phyloP scores from a whole-genome alignment of 2,888 invertebrate genomes.

The Drosophila histrio region DNA sequence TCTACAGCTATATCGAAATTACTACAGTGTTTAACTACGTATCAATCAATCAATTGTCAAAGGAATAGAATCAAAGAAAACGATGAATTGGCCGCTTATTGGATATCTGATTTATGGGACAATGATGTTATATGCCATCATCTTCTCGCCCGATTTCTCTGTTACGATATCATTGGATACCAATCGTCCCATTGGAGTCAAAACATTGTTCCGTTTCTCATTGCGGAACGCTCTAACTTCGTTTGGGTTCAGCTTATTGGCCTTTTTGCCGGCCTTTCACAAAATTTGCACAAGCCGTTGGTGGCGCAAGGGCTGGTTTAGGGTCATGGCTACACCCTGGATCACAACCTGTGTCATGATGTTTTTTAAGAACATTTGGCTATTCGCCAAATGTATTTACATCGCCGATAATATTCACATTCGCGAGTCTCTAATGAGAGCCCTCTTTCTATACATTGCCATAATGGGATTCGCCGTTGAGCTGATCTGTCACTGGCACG shows the following conservation, averaged over 20 bases:
- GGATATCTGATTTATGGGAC: constrained; percentile 1
- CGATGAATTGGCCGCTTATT: not conserved
- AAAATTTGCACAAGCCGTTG: not conserved
- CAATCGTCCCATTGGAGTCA: not conserved
- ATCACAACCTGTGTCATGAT: not conserved
- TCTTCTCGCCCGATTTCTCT: not conserved
- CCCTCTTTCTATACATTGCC: not conserved
- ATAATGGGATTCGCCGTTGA: constrained; percentile 1
- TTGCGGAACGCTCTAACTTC: not conserved
- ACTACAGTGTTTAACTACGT: not conserved
- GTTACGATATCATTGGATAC: not conserved
- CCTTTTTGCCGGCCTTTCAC: not conserved
- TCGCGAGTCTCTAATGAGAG: not conserved
- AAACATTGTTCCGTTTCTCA: not conserved
- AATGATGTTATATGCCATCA: not conserved
- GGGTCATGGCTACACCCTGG: not conserved
- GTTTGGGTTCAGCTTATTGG: not conserved
- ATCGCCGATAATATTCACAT: not conserved
- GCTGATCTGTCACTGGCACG: constrained; percentile 2
- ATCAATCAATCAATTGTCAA: not conserved
- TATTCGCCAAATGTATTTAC: not conserved
- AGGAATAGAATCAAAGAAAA: not conserved
- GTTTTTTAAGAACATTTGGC: not conserved
- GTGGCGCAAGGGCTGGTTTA: not conserved
- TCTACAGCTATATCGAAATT: not conserved